Evolutionary conservation across 2,113 vertebrate species (phyloP), one percentile per base, ranked within the genome.

Genomic region (Tragulus kanchil): DNA sequence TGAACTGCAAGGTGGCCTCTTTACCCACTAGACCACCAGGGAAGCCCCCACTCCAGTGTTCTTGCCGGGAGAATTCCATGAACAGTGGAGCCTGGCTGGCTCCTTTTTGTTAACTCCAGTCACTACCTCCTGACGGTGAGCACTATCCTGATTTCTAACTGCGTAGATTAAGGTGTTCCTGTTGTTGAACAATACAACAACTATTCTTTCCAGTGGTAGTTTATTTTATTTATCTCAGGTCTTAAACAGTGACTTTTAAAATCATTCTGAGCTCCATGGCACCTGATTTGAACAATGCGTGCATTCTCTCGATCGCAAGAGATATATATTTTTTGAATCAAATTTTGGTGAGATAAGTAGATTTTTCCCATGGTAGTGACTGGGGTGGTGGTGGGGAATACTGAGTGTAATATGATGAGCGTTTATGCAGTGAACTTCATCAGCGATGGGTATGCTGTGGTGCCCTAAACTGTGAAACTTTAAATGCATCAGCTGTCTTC

Each of bases 41-140:
- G 36, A 36, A 36, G 36, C 36, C 36, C 36, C 36, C 36, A 36
- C 36, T 36, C 36, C 36, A 36, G 36, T 36, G 36, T 36, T 36
- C 36, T 36, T 36, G 36, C 36, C 36, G 2, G 36, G 36, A 36
- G 36, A 36, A 36, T 36, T 36, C 36, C 36, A 36, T 36, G 36
- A 36, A 36, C 36, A 36, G 36, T 36, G 36, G 36, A 36, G 36
- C 36, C 36, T 36, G 36, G 36, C 36, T 36, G 36, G 62, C 19
- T 45, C 17, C 16, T 36, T 42, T 14, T 12, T 3, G 12, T 45
- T 7, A 36, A n/a, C 26, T 15, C 62, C 45, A 21, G 25, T 59
- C 58, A 9, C 12, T 31, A 26, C 6, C 19, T 15, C 8, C 65
- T 0, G 1, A 61, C 3, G 3, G 1, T 0, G 9, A 21, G 14